Base-by-base conservation (phyloP, 1,140 invertebrate genomes). In the Drosophila gunungcola region DNA sequence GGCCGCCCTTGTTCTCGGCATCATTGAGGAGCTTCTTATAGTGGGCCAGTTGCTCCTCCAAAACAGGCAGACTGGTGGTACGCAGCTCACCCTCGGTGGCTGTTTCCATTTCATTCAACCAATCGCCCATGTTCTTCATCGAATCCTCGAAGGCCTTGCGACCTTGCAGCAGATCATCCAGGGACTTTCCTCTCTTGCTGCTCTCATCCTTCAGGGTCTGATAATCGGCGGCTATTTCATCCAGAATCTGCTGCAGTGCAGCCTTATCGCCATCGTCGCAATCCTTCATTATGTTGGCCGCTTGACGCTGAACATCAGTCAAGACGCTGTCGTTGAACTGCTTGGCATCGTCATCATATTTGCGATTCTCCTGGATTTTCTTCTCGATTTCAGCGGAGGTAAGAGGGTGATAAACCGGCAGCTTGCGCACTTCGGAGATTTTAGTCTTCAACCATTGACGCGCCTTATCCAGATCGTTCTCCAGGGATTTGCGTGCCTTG, bases 41-140 rank as follows among this genome's bases (percentile, higher is more conserved):
- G 93, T 97, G 97, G 1, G 94, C 94, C 41, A 97, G 90, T 86
- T 98, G 97, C 93, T 98, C 97, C 92, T 97, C 96, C 32, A 98
- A 92, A 1, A 97, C 94, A 73, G 97, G 96, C 10, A 97, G 93
- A 81, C 94, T 97, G 2, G 96, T 95, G 21, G 96, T 95, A 51
- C 96, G 94, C 3, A 98, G 92, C 80, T 98, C 97, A 36, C 96
- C 94, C 11, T 96, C 96, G 0, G 96, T 95, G 11, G 96, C 95
- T 6, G 97, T 96, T 93, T 98, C 97, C 48, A 96, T 96, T 93
- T 98, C 96, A 54, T 97, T 96, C 16, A 98, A 93, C 97, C 97
- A 98, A 72, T 96, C 95, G 72, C 96, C 94, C 88, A 96, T 96
- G 75, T 96, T 95, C 60, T 97, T 95, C 45, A 97, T 93, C 64